These are phyloP conservation scores for Rhagonycha lutea DNA, from an alignment of 2,888 invertebrate species.

Conservation along the genomic window DNA sequence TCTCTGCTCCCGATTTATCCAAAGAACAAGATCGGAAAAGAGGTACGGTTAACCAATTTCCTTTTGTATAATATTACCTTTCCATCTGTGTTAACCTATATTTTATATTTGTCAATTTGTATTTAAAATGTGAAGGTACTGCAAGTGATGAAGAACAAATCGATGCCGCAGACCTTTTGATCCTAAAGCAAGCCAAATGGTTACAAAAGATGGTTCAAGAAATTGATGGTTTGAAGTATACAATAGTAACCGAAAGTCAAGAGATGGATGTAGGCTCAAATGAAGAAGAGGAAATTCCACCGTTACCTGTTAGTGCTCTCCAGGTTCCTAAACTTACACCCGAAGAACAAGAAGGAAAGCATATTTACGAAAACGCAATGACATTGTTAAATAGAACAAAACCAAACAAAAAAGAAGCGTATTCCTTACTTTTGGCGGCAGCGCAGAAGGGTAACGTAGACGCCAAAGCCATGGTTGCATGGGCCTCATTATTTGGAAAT, in stretches of 20 bases:
- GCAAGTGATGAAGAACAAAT: conserved; percentile 28
- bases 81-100: not conserved
- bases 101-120: conserved; percentile 8
- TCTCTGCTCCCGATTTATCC: conserved; percentile 52
- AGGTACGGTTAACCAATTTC: conserved; percentile 37
- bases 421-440: conserved; percentile 76
- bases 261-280: conserved; percentile 50
- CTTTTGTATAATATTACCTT: not conserved
- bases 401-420: conserved; percentile 74
- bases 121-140: conserved; percentile 5
- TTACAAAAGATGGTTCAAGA: conserved; percentile 57
- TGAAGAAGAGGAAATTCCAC: conserved; percentile 60
- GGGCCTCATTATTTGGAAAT: conserved; percentile 86
- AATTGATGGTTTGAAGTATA: conserved; percentile 50
- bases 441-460: conserved; percentile 79
- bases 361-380: conserved; percentile 73
- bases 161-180: conserved; percentile 47
- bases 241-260: conserved; percentile 46
- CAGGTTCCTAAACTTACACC: conserved; percentile 60
- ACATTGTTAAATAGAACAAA: conserved; percentile 72
- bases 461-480: conserved; percentile 84
- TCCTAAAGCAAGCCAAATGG: conserved; percentile 50
- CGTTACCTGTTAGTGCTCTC: conserved; percentile 55
- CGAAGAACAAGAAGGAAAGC: conserved; percentile 74
- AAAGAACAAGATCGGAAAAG: conserved; percentile 50